Base-by-base conservation (phyloP, 2,888 invertebrate species). In the Strigamia crassipes region DNA sequence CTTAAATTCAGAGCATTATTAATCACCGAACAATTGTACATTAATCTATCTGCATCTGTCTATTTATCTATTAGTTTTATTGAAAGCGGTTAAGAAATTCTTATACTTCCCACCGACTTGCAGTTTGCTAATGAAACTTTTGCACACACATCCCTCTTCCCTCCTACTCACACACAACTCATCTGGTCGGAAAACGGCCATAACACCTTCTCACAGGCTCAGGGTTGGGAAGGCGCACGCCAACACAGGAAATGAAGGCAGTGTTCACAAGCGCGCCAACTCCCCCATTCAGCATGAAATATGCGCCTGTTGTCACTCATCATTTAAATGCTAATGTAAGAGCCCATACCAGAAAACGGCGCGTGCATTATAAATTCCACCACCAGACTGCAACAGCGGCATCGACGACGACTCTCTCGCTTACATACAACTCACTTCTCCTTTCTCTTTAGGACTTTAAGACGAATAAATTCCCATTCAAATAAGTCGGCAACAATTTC, bases 291-390 rank as follows among this genome's bases (percentile, higher is more conserved):
- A 80, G 31, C 51, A 51, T 80, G 80, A 80, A 80, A 80, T 80
- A 80, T 51, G 80, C 31, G 42, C 51, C 42, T 51, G 80, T 80
- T 80, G 80, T 80, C 80, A 80, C 51, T 80, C 80, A 80, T 80
- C 80, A 80, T 80, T 80, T 80, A 80, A 51, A 80, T 80, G 80
- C 80, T 80, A 80, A 80, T 80, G 80, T 51, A 51, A 80, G 80
- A 80, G 42, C 80, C 80, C 78, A 78, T 42, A 78, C 78, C 73
- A 73, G 73, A 23, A 73, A 73, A 73, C 73, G 73, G 73, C 78
- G 42, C 78, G 41, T 8, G 78, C 78, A 78, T 78, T 78, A 78
- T 78, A 78, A 78, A 78, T 78, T 78, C 78, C 41, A 78, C 73
- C 73, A 73, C 73, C 73, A 73, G 73, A 27, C 73, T 23, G 73